These are phyloP conservation scores for Benthosema pterotum DNA, from an alignment of 2,797 vertebrate genomes.

Conservation along the genomic window DNA sequence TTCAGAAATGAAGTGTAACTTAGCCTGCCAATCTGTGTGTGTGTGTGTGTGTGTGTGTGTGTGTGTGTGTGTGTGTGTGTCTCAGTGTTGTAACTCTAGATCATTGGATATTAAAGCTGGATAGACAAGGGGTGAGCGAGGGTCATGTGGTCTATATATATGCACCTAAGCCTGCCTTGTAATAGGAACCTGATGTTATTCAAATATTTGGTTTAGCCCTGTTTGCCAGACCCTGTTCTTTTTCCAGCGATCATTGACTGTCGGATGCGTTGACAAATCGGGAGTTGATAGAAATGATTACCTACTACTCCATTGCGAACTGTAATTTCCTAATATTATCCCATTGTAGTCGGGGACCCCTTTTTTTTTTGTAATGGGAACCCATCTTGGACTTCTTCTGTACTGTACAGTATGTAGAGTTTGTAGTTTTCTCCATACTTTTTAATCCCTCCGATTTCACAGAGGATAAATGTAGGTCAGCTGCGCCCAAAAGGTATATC, in stretches of 20 bases:
- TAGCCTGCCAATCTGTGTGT: background rate
- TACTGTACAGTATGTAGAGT: no score
- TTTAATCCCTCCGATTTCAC: slow-evolving; percentile 13
- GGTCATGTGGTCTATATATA: slow-evolving; percentile 41
- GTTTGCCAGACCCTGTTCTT: slow-evolving; percentile 3
- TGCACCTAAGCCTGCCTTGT: slow-evolving; percentile 27
- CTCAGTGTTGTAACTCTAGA: slow-evolving; percentile 46
- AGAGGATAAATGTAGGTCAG: slow-evolving; percentile 4
- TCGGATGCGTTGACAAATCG: background rate
- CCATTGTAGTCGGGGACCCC: no score
- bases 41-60: background rate
- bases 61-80: slow-evolving; percentile 13
- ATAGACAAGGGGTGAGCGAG: slow-evolving; percentile 33
- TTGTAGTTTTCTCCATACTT: slow-evolving; percentile 5
- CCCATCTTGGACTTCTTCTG: no score
- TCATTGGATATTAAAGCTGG: slow-evolving; percentile 37
- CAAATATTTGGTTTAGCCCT: slow-evolving; percentile 40
- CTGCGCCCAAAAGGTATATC: no score
- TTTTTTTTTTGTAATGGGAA: no score
- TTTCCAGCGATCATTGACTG: background rate
- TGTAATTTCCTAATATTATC: no score
- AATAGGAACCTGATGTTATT: slow-evolving; percentile 19
- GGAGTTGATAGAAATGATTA: no score
- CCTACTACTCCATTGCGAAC: no score
- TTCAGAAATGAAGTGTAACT: no score